Base-by-base conservation (phyloP, 2,113 vertebrate genomes). In the Upupa epops region DNA sequence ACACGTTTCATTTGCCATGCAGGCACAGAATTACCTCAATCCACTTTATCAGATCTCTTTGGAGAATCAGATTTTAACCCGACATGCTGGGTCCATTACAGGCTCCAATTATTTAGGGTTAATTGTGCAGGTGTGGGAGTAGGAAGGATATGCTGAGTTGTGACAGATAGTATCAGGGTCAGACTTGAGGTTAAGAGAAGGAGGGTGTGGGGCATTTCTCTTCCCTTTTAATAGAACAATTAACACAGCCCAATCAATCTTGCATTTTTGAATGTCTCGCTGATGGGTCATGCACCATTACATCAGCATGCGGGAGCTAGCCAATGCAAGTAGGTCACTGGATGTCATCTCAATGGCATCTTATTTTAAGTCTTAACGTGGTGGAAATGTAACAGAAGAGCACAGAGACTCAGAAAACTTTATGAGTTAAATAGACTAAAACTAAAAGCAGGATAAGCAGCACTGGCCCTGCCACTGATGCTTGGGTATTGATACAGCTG, bases 201-300 rank as follows among this genome's bases (percentile, higher is more conserved):
- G 64, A 90, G 77, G 28, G 48, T 93, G 79, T 83, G 34, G 3
- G 0, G 42, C 59, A 63, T 88, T 90, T 94, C 37, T 89, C 79
- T 48, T 63, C 73, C 40, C 56, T 74, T 96, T 87, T 93, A 91
- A 91, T 83, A 96, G 83, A 96, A 93, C 83, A 90, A 96, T 95
- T 96, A 96, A 93, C 84, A 92, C 63, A 68, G 52, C 17, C 48
- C 22, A 93, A 94, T 96, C 77, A 96, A 83, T 95, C 89, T 83
- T 94, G 76, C 46, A 86, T 90, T 94, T 84, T 84, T 85, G 37
- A 86, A 86, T 89, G 75, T 90, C 93, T 95, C 84, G 66, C 87
- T 93, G 90, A 54, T 81, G 88, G 95, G 94, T 96, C 94, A 94
- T 91, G 92, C 93, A 89, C 92, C 94, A 96, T 97, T 96, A 97